Conservation (phyloP, 2,888 invertebrate species). For the Eulithis testata region DNA sequence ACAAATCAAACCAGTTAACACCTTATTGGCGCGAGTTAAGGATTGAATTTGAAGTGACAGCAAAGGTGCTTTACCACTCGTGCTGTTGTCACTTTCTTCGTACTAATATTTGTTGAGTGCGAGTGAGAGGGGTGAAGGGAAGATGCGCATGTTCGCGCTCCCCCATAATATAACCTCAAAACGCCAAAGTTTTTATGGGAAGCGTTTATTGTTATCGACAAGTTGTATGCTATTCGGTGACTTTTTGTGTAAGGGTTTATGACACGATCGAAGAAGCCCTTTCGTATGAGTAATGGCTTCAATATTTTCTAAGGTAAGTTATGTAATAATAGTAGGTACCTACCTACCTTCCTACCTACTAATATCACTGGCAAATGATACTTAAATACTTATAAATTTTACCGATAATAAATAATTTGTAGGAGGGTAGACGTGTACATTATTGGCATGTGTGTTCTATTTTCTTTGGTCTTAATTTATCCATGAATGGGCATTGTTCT, state of each 20-base stretch:
- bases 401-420: too few relatives aligned
- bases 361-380: too few relatives aligned
- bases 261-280: constrained; percentile 44
- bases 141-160: constrained; percentile 67
- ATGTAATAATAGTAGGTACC: too few relatives aligned
- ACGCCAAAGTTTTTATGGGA: constrained; percentile 60
- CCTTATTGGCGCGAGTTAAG: constrained; percentile 45
- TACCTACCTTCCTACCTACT: too few relatives aligned
- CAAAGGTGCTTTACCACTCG: constrained; percentile 55
- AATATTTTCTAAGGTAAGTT: constrained; percentile 24
- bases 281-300: constrained; percentile 36
- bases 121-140: constrained; percentile 49
- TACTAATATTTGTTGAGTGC: constrained; percentile 39
- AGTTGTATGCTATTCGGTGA: constrained; percentile 54
- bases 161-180: constrained; percentile 57
- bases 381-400: too few relatives aligned
- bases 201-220: constrained; percentile 63
- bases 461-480: too few relatives aligned
- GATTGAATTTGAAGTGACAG: constrained; percentile 42
- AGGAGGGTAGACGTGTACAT: too few relatives aligned
- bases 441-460: too few relatives aligned
- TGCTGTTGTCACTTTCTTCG: constrained; percentile 61
- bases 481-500: too few relatives aligned
- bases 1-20: constrained; percentile 48
- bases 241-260: constrained; percentile 55